Base-by-base conservation (phyloP, 2,797 vertebrate species). In the Centropyge bicolor region DNA sequence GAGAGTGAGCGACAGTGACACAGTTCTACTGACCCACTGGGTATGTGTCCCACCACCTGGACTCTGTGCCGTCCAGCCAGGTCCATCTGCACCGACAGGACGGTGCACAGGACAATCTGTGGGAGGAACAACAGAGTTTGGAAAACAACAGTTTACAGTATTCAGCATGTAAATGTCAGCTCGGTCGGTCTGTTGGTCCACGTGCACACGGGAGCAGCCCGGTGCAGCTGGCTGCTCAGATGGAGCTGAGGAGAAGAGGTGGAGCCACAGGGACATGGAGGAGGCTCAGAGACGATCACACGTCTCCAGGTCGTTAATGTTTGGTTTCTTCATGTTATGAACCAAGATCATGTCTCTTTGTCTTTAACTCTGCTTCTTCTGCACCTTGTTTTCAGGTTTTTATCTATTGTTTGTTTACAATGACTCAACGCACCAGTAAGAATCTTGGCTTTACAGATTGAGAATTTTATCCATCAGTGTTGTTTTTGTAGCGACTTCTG, bases 31-130 rank as follows among this genome's bases (percentile, higher is more conserved):
- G 96, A 98, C 97, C 97, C 96, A 86, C 94, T 95, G 86, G 97
- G 96, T 88, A 97, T 96, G 56, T 84, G 89, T 73, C 97, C 97
- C 89, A 98, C 96, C 78, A 97, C 84, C 91, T 96, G 94, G 89
- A 98, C 95, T 35, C 87, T 84, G 77, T 92, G 80, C 70, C 74
- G 81, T 70, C 78, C 87, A 54, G 72, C 81, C 80, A 94, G 83
- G 62, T 94, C 92, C 87, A 94, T 84, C 89, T 93, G 90, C 61
- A 88, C 85, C 3, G 93, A 93, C 74, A 94, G 43, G 20, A 92
- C 17, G 76, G 90, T 90, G 77, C 72, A 80, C 79, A 91, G 56
- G 55, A 92, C 68, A 61, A 93, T 87, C 93, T 94, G 86, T 48
- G 63, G 60, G 60, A 77, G 60, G 40, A 81, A 70, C 76, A 67